A percentile compares a stretch with the other conserved stretches of the same genome.
Evolutionary conservation across 1,140 invertebrate genomes (phyloP).

Genomic region (Xylocopa sonorina): DNA sequence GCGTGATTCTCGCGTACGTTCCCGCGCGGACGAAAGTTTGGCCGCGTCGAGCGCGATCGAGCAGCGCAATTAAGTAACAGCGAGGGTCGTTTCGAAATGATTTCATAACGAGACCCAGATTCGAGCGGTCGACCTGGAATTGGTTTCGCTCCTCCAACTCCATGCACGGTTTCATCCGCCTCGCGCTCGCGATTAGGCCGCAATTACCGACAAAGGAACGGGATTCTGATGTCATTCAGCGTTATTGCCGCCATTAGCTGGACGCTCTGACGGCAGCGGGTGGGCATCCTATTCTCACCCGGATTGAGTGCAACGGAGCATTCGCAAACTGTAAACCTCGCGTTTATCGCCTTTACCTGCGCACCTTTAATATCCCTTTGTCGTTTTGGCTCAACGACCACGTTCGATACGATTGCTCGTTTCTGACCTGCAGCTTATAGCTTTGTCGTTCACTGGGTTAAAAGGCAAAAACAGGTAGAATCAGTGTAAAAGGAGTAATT

Average conservation of each 20-base stretch:
- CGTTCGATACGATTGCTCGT: too few relatives aligned
- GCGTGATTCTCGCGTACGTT: too few relatives aligned
- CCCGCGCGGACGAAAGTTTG: slow-evolving; percentile 11
- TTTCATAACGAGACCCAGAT: slow-evolving; percentile 65
- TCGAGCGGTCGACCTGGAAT: slow-evolving; percentile 49
- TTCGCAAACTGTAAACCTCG: not conserved
- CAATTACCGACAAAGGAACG: slow-evolving; percentile 29
- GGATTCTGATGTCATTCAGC: slow-evolving; percentile 19
- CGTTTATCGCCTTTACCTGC: not conserved
- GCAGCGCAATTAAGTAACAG: slow-evolving; percentile 59
- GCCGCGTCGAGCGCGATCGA: slow-evolving; percentile 43
- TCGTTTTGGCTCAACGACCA: too few relatives aligned
- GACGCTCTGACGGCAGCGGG: not conserved
- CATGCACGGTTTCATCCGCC: slow-evolving; percentile 23
- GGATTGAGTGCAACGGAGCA: not conserved
- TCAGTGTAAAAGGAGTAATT: too few relatives aligned
- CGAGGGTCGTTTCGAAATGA: slow-evolving; percentile 50
- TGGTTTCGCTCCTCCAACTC: slow-evolving; percentile 32
- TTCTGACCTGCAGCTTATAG: too few relatives aligned
- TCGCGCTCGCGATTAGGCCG: slow-evolving; percentile 20
- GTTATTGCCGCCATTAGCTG: slow-evolving; percentile 12
- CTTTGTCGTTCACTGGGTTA: too few relatives aligned
- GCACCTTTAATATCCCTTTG: too few relatives aligned
- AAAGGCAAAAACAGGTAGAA: too few relatives aligned
- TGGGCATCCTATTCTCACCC: not conserved